Base-by-base conservation (phyloP, 2,888 invertebrate genomes). In the Lithophane leautieri region DNA sequence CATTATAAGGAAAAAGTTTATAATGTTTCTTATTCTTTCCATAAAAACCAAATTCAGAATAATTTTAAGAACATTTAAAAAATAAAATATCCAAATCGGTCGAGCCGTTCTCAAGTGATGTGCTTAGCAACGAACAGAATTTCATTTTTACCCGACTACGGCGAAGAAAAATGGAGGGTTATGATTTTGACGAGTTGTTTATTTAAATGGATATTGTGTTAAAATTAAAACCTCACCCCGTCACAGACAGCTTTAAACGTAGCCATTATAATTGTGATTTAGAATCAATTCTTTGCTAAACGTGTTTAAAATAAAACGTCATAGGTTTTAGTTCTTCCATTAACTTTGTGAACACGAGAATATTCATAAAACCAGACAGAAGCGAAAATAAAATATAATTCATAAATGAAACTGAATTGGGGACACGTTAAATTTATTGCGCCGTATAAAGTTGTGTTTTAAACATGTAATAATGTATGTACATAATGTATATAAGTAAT, bases 391-490 rank as follows among this genome's bases (percentile, higher is more conserved):
- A 56, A 63, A 63, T n/a, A 63, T 58, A 34, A 73, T 58, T 81
- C 42, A 63, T 58, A 75, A 74, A 44, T 6, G 11, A 81, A 76
- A 22, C 50, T 75, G 25, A 63, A 74, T 56, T 19, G 76, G 34
- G 75, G 50, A 63, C 76, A 34, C 42, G 7, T 81, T 58, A 1
- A 81, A 78, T 78, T 74, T 81, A 77, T 81, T 25, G 16, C 75
- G 42, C 56, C 54, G 0, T 19, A 42, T 34, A 42, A 75, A 63
- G 34, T 75, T 81, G 81, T 56, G 25, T 63, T 78, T 80, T 63
- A 58, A 77, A 81, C 75, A 63, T 77, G 74, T 81, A 52, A 25
- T 44, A 81, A 75, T 81, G 76, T 50, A 77, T 44, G n/a, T 62
- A 58, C 63, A 52, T 34, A 63, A 81, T n/a, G n/a, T n/a, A 44